A percentile compares a stretch with the other conserved stretches of the same genome.
Conservation (phyloP, 2,888 invertebrate genomes). For the Sycophila texana region DNA sequence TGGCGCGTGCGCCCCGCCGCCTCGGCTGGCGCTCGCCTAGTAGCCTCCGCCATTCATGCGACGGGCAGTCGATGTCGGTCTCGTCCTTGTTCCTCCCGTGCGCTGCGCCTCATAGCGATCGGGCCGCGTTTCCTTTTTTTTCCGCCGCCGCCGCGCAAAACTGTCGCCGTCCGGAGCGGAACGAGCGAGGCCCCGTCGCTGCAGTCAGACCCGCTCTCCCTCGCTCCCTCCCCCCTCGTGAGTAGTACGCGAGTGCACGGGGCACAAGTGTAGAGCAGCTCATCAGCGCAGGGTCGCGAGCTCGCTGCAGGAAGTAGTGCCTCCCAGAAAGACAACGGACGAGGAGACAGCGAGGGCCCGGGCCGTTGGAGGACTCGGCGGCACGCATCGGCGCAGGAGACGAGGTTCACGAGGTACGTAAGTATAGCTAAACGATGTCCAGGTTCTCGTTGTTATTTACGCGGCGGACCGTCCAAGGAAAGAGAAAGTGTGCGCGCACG, state of each 20-base stretch:
- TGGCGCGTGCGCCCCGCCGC: not conserved
- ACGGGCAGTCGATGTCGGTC: not conserved
- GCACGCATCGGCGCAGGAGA: no score
- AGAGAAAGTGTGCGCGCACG: conserved; percentile 2
- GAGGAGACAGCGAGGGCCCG: no score
- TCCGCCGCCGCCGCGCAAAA: no score
- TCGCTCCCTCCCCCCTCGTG: not conserved
- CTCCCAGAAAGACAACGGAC: no score
- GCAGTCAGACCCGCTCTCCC: not conserved
- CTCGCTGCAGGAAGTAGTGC: no score
- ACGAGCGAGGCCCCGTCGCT: no score
- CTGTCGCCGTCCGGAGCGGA: no score
- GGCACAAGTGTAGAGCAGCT: no score
- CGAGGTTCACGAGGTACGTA: not conserved
- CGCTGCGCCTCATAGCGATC: not conserved
- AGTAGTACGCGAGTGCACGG: not conserved
- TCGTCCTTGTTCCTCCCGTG: conserved; percentile 19
- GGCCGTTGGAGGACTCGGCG: no score
- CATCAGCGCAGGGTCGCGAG: no score
- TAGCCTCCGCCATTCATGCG: not conserved
- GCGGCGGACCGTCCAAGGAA: not conserved
- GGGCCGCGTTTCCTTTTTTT: not conserved
- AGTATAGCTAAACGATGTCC: not conserved
- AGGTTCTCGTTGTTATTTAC: not conserved
- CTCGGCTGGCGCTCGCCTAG: not conserved